Evolutionary conservation across 1,140 invertebrate genomes (phyloP), one percentile per base, ranked within the genome.

Genomic region (Zaprionus taronus): DNA sequence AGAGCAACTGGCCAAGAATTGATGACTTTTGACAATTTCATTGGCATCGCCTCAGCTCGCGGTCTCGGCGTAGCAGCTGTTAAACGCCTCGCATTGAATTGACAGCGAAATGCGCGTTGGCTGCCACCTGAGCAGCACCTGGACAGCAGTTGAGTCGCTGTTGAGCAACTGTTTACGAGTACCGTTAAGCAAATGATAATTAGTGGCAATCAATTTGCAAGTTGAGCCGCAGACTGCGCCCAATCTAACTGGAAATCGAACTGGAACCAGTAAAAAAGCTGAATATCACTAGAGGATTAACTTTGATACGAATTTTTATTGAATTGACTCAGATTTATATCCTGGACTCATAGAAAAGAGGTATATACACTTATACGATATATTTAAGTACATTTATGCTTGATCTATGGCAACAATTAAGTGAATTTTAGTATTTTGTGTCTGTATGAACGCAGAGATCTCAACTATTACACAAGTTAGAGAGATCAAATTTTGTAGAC

Each of bases 11-110:
- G 56, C 49, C 64, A 69, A 64, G 41, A 81, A 78, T 75, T 69
- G 67, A 78, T 75, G 65, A 22, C 68, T 82, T 77, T 60, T 79
- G 84, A 89, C 84, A 79, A 65, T 83, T 79, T 53, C 55, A 69
- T 84, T 87, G 83, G 68, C 73, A 62, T 72, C 53, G 28, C 22
- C 22, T 9, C 20, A 24, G 20, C n/a, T 12, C 38, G 55, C 20
- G 17, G 73, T 34, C 31, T 9, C 67, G 55, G 57, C 7, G 15
- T n/a, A 51, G 28, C 31, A 34, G 38, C 51, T 71, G 51, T 34
- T 26, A 44, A 64, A 72, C 60, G 71, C 63, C 34, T 57, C 76
- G 78, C 41, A 68, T 78, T 81, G 68, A 65, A 75, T 63, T 62
- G 56, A 17, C 72, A 67, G 77, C 38, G 70, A 76, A 86, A 82